A percentile compares a stretch with the other conserved stretches of the same genome.
phyloP scores from a whole-genome alignment of 23 tunicate species.

The Oikopleura dioica region DNA sequence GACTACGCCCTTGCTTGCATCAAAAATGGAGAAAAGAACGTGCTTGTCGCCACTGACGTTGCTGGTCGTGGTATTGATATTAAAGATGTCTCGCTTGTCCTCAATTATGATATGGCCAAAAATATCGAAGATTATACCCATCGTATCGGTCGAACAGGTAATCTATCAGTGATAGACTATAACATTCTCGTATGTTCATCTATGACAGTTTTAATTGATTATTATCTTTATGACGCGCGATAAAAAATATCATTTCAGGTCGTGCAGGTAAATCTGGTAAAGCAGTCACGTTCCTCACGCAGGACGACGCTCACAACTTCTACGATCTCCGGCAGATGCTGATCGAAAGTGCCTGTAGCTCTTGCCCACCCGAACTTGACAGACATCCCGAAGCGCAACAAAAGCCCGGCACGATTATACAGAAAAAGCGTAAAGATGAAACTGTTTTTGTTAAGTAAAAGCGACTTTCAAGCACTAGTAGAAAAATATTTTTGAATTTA shows the following conservation, averaged over 20 bases:
- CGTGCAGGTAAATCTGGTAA: conserved; percentile 81
- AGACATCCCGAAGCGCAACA: conserved; percentile 97
- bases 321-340: conserved; percentile 60
- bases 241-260: no score
- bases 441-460: not conserved
- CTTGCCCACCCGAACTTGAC: conserved; percentile 81
- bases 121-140: conserved; percentile 94
- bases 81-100: conserved; percentile 63
- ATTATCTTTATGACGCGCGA: no score
- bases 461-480: no score
- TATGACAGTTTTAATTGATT: no score
- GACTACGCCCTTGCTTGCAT: conserved; percentile 59
- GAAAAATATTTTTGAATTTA: no score
- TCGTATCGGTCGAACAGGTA: conserved; percentile 86
- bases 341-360: conserved; percentile 56
- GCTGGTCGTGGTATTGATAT: conserved; percentile 99
- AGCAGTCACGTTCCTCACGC: conserved; percentile 79
- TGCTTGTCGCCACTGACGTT: conserved; percentile 84
- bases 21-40: conserved; percentile 62
- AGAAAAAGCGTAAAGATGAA: not conserved
- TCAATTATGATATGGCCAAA: conserved; percentile 94
- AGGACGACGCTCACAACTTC: conserved; percentile 41
- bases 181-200: no score
- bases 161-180: no score
- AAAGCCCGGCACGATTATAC: conserved; percentile 35